Evolutionary conservation across 2,113 vertebrate species (phyloP).

Genomic region (Takifugu flavidus): DNA sequence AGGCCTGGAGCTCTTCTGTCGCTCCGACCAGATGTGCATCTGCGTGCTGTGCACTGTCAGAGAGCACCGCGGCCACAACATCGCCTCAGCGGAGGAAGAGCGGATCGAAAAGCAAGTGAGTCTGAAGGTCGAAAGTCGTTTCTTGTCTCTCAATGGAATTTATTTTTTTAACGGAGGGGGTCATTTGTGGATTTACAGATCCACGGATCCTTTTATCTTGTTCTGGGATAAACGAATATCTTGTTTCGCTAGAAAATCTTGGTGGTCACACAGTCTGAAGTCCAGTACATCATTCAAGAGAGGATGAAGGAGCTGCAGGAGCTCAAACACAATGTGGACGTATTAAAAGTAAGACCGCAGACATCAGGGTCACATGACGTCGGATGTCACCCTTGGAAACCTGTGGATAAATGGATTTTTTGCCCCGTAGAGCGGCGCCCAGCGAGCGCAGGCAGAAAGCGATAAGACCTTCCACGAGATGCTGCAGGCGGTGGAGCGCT

Average conservation of each 20-base stretch:
- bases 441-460: slow-evolving; percentile 70
- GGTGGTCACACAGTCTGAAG: slow-evolving; percentile 73
- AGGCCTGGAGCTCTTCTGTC: slow-evolving; percentile 79
- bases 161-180: too few relatives aligned
- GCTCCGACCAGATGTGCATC: slow-evolving; percentile 66
- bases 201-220: too few relatives aligned
- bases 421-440: slow-evolving; percentile 61
- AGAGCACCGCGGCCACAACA: slow-evolving; percentile 77
- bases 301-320: slow-evolving; percentile 78
- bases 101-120: slow-evolving; percentile 75
- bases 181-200: too few relatives aligned
- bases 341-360: slow-evolving; percentile 68
- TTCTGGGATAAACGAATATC: background rate
- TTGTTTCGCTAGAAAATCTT: slow-evolving; percentile 65
- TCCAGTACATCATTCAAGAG: slow-evolving; percentile 75
- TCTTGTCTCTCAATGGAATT: too few relatives aligned
- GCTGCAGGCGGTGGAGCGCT: slow-evolving; percentile 75
- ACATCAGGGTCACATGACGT: background rate
- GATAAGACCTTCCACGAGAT: slow-evolving; percentile 78
- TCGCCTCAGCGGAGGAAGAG: slow-evolving; percentile 75
- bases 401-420: background rate
- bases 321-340: slow-evolving; percentile 74
- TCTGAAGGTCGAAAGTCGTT: too few relatives aligned
- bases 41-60: slow-evolving; percentile 76
- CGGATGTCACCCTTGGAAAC: too few relatives aligned